These are phyloP conservation scores for Platichthys flesus DNA, from an alignment of 2,113 vertebrate species.

Conservation along the genomic window DNA sequence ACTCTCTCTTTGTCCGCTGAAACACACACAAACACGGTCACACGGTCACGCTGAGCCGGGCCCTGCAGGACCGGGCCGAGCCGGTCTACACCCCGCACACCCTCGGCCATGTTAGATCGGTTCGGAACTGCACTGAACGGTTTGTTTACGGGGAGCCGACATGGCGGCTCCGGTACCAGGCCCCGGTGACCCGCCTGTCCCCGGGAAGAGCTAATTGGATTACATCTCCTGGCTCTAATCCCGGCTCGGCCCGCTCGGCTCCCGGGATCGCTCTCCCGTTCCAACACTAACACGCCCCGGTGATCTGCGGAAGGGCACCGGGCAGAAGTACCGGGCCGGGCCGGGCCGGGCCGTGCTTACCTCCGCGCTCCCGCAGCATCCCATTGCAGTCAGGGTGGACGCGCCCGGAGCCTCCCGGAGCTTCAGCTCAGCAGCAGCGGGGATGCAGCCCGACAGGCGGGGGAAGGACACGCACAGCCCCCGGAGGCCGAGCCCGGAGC, in stretches of 20 bases:
- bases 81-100: neutral
- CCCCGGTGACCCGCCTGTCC: neutral
- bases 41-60: neutral
- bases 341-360: slow-evolving; percentile 65
- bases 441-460: slow-evolving; percentile 72
- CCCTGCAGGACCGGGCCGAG: neutral
- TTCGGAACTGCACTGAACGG: neutral
- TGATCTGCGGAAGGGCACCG: slow-evolving; percentile 29
- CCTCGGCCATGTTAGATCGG: slow-evolving; percentile 2
- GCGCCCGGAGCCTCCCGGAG: slow-evolving; percentile 66
- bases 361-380: slow-evolving; percentile 87
- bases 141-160: neutral
- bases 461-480: slow-evolving; percentile 61
- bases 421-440: slow-evolving; percentile 66
- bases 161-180: neutral
- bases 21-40: slow-evolving; percentile 52
- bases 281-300: slow-evolving; percentile 6
- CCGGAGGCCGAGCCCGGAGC: slow-evolving; percentile 37
- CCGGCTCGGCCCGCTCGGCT: slow-evolving; percentile 43
- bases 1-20: slow-evolving; percentile 96
- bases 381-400: slow-evolving; percentile 82
- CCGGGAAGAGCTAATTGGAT: slow-evolving; percentile 66
- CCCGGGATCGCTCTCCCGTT: slow-evolving; percentile 31
- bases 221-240: slow-evolving; percentile 65
- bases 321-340: neutral